These are phyloP conservation scores for Tangara arthus DNA, from an alignment of 2,797 vertebrate genomes.

Conservation along the genomic window DNA sequence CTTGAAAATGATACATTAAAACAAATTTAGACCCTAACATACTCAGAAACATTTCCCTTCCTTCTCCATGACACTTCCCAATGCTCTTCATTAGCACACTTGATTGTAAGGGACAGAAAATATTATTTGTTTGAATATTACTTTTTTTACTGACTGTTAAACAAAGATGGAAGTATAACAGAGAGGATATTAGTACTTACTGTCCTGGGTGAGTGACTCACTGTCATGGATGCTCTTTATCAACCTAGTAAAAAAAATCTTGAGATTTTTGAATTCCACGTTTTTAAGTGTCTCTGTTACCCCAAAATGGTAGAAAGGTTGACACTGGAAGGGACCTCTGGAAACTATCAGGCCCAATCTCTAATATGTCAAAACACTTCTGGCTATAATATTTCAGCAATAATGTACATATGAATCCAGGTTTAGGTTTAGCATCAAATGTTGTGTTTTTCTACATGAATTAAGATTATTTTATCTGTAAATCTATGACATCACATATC, in stretches of 20 bases:
- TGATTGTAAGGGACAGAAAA: background rate
- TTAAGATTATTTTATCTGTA: background rate
- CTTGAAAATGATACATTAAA: background rate
- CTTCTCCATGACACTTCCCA: background rate
- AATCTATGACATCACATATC: fast-evolving
- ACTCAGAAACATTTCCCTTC: background rate
- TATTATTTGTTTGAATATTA: background rate
- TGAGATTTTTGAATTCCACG: background rate
- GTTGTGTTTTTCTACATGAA: background rate
- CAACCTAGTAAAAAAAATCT: background rate
- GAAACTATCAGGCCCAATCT: background rate
- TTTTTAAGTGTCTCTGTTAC: background rate
- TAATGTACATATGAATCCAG: background rate
- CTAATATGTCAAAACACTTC: background rate
- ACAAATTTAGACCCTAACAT: background rate
- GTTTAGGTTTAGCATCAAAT: background rate
- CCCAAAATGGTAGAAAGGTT: background rate
- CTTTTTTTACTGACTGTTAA: background rate
- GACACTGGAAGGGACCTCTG: background rate
- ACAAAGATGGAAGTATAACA: background rate
- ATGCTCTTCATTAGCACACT: background rate
- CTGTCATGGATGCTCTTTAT: background rate
- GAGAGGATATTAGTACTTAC: background rate
- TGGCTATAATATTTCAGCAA: background rate
- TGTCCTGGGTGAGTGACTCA: background rate